Percentiles rank a stretch among this genome's conserved stretches.
These are phyloP conservation scores for Drosophila nigromelanica DNA, from an alignment of 1,140 invertebrate species.

Conservation along the genomic window DNA sequence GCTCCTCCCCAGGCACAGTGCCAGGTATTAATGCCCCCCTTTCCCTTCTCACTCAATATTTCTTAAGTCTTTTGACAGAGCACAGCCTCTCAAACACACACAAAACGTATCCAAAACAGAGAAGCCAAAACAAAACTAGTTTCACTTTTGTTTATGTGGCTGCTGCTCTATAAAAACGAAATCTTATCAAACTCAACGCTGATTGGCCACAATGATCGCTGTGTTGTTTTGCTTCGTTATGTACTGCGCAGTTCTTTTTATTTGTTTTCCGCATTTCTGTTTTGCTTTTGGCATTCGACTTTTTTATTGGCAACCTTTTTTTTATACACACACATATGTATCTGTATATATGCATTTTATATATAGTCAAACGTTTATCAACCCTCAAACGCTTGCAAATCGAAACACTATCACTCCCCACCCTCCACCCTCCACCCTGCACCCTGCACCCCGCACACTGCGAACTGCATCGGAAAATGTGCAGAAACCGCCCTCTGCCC, in stretches of 20 bases:
- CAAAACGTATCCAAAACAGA: constrained; percentile 16
- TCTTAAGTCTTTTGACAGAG: no score
- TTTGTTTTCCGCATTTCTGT: constrained; percentile 57
- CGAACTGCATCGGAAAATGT: neutral
- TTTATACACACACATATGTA: neutral
- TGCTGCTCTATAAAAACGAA: constrained; percentile 38
- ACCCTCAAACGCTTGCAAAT: constrained; percentile 37
- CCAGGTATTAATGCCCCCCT: neutral
- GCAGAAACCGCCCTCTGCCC: constrained; percentile 27
- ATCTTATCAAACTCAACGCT: constrained; percentile 74
- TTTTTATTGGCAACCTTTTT: constrained; percentile 71
- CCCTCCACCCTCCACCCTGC: neutral
- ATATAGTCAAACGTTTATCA: constrained; percentile 1
- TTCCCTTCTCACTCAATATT: neutral
- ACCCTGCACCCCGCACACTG: neutral
- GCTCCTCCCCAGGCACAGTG: constrained; percentile 10
- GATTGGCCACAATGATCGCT: constrained; percentile 66
- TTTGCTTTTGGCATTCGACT: constrained; percentile 60
- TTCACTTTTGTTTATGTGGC: constrained; percentile 53
- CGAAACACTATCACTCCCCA: constrained; percentile 14
- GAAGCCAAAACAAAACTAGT: constrained; percentile 46
- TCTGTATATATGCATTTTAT: neutral
- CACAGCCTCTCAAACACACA: neutral
- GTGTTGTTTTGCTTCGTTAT: constrained; percentile 46
- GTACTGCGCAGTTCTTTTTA: constrained; percentile 71